Evolutionary conservation across 2,888 invertebrate genomes (phyloP), one percentile per base, ranked within the genome.

Genomic region (Macrophya alboannulata): DNA sequence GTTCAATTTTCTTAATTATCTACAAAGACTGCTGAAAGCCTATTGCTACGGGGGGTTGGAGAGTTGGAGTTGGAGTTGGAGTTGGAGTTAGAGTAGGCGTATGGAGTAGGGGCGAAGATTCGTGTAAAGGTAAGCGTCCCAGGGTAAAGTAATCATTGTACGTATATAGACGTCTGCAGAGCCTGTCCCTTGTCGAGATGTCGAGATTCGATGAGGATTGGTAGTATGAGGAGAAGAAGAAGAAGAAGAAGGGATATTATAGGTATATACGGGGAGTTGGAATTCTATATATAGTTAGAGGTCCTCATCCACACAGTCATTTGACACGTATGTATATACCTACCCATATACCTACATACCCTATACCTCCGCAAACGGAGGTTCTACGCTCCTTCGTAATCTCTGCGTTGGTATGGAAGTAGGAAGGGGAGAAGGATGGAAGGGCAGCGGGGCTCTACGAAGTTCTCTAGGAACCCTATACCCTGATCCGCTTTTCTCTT

Each of bases 1-100:
- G 71, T 37, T 71, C n/a, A 71, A 71, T 71, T 71, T 71, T 37
- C 71, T 40, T 71, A 71, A 71, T 71, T 71, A 71, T 71, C 71
- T 43, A n/a, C n/a, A 71, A 40, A 9, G 37, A 40, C 40, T 40
- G 21, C 17, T n/a, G 71, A 71, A 40, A 71, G 71, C 71, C 71
- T 43, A 40, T 71, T 43, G 71, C 40, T n/a, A n/a, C 9, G 37
- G 17, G 9, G 5, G n/a, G n/a, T n/a, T 17, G 17, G 31, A 43
- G 40, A 43, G 40, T 37, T 15, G 21, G 25, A n/a, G n/a, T n/a
- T n/a, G n/a, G n/a, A n/a, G n/a, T n/a, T n/a, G n/a, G n/a, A n/a
- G n/a, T n/a, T n/a, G n/a, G n/a, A 43, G 40, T 37, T 15, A 9
- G 25, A n/a, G 62, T 62, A 62, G 62, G 71, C 37, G 4, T 37